Base-by-base conservation (phyloP, 2,113 vertebrate genomes). In the Eonycteris spelaea region DNA sequence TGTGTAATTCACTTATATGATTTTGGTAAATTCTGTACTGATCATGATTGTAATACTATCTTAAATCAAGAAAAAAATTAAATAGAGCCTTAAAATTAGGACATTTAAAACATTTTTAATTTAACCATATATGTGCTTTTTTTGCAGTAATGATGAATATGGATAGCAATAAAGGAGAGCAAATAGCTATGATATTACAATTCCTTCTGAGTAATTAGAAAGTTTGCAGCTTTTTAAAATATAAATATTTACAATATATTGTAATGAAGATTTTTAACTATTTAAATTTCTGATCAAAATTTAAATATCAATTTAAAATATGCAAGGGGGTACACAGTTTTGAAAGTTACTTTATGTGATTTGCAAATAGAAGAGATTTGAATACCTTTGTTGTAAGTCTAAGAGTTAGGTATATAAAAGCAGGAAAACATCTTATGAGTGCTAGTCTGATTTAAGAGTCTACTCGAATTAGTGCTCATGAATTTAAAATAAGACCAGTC, bases 201-300 rank as follows among this genome's bases (percentile, higher is more conserved):
- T 80, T 95, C 38, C 24, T 45, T 73, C 61, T 40, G 59, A 40
- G 35, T 57, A 57, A 75, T 40, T 75, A 67, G 48, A 83, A 88
- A 63, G 45, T 78, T 90, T 28, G 2, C 6, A 53, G 63, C n/a
- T 63, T 55, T 33, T 53, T 15, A 28, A 79, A 71, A 48, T n/a
- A 61, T 24, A 84, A 28, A 61, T 73, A 59, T 83, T 65, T 68
- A 65, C 15, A 51, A 11, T 51, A 51, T 51, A 16, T 51, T 83
- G 9, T 51, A 51, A 68, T 16, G 73, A 85, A 71, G 33, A 74
- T 67, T 80, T 73, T 43, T 38, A 63, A 48, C 53, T 71, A 85
- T 79, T 90, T 90, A 67, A 19, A 71, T 75, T 93, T 94, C 67
- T 59, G 55, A 40, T 51, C 15, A 96, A 90, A 91, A 74, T 59